Base-by-base conservation (phyloP, 2,888 invertebrate genomes). In the Eretmocerus hayati region DNA sequence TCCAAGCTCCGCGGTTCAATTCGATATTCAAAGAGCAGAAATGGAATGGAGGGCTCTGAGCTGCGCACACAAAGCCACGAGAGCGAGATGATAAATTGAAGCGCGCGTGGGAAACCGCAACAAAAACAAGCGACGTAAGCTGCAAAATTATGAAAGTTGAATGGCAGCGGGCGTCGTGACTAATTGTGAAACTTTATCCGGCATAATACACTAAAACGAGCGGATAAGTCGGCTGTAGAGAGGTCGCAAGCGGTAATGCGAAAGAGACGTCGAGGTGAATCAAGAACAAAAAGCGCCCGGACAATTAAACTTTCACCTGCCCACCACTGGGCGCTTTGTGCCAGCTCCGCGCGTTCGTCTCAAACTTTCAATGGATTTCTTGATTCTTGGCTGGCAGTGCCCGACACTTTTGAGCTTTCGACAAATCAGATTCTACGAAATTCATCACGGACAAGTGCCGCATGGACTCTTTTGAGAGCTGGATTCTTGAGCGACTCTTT, bases 91-190 rank as follows among this genome's bases (percentile, higher is more conserved):
- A 67, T 65, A 62, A 65, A 67, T 66, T 62, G 62, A 65, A 63
- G 56, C 58, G 51, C 53, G 55, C 56, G 33, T 58, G 56, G 48
- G 48, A n/a, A n/a, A n/a, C n/a, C n/a, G n/a, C 62, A 60, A 60
- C 66, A 62, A 66, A 43, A 67, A 66, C 63, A 65, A 62, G 59
- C 55, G 58, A n/a, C 33, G 42, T 35, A 22, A 53, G 59, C 55
- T 59, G 60, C 58, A 58, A 64, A 65, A 65, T 67, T 67, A 67
- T 66, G 62, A 64, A 67, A 67, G 62, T 67, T 66, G 60, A 61
- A 11, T 11, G 8, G 5, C 42, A 4, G 9, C 18, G 32, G 15
- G 21, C 15, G 6, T n/a, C 21, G 62, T 62, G 65, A 66, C 66
- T 67, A 67, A 67, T 67, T 67, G 66, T 63, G 46, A 48, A 51